Conservation (phyloP, 2,888 invertebrate genomes). For the Orchesella flavescens region DNA sequence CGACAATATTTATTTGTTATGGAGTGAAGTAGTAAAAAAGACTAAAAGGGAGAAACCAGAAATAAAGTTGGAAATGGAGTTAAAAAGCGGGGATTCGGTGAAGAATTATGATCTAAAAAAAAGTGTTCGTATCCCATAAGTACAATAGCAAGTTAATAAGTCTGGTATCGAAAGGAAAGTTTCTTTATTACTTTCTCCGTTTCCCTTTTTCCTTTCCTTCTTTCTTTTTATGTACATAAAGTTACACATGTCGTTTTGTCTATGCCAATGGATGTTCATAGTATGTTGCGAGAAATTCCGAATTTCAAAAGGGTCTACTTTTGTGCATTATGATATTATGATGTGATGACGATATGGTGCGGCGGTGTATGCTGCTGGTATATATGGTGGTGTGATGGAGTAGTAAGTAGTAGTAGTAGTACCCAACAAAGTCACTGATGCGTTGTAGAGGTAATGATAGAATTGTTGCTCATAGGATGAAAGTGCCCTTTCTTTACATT, state of each 20-base stretch:
- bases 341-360: no score
- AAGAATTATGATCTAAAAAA: slow-evolving; percentile 52
- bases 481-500: background rate
- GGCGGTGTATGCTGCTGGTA: no score
- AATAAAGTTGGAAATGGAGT: slow-evolving; percentile 54
- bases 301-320: no score
- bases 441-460: background rate
- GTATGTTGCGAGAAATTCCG: no score
- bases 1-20: slow-evolving; percentile 13
- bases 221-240: slow-evolving; percentile 7
- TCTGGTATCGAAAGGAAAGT: slow-evolving; percentile 59
- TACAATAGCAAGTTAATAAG: slow-evolving; percentile 59
- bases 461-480: background rate
- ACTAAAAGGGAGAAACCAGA: slow-evolving; percentile 41
- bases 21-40: slow-evolving; percentile 25
- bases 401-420: no score
- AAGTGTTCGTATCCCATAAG: slow-evolving; percentile 57
- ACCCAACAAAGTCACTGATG: no score
- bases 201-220: slow-evolving; percentile 7
- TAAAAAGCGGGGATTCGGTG: slow-evolving; percentile 49
- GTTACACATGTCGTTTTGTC: background rate
- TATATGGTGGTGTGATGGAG: no score
- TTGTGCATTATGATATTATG: no score
- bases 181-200: slow-evolving; percentile 54
- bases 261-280: no score